Percentiles rank a stretch among this genome's conserved stretches.
These are phyloP conservation scores for Ambastaia sidthimunki DNA, from an alignment of 2,797 vertebrate species.

Conservation along the genomic window DNA sequence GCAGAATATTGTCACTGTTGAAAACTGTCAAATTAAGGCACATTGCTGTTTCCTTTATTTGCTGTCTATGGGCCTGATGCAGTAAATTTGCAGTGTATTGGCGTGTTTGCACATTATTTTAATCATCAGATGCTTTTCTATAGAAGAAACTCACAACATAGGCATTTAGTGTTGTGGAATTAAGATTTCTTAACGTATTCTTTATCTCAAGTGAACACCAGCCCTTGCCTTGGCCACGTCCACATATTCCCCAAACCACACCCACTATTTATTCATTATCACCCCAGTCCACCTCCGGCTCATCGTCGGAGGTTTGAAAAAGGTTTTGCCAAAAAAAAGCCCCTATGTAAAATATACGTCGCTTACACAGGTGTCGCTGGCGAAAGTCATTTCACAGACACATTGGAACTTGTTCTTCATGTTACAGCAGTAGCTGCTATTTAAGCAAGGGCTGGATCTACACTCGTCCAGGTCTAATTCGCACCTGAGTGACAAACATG, in stretches of 20 bases:
- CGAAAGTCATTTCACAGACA: slow-evolving; percentile 84
- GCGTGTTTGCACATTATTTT: background rate
- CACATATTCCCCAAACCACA: slow-evolving; percentile 52
- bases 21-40: slow-evolving; percentile 19
- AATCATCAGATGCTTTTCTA: background rate
- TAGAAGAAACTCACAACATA: too few species aligned
- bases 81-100: background rate
- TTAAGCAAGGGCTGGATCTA: slow-evolving; percentile 85
- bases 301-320: slow-evolving; percentile 90
- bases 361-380: slow-evolving; percentile 89
- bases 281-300: slow-evolving; percentile 90
- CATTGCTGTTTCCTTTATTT: background rate
- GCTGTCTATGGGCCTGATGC: background rate
- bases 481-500: slow-evolving; percentile 75
- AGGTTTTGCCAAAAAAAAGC: slow-evolving; percentile 92
- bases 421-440: slow-evolving; percentile 89
- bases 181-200: background rate
- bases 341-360: slow-evolving; percentile 90
- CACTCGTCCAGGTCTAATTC: slow-evolving; percentile 90
- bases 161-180: background rate
- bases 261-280: slow-evolving; percentile 73
- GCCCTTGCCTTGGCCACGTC: background rate
- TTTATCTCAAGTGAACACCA: background rate
- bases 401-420: slow-evolving; percentile 84
- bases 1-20: background rate